Evolutionary conservation across 2,113 vertebrate genomes (phyloP).

Genomic region (Percopsis transmontana): DNA sequence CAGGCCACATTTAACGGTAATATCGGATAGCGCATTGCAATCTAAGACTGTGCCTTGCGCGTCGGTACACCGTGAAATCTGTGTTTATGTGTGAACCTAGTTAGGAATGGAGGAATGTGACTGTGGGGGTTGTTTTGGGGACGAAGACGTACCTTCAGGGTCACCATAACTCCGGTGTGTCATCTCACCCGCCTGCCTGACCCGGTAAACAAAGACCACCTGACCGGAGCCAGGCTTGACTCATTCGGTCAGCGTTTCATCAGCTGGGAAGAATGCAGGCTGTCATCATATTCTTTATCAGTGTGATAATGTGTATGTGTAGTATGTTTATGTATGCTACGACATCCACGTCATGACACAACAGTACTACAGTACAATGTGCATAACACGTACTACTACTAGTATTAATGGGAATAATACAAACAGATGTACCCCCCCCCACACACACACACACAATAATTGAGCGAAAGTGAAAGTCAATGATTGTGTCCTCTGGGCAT

Average conservation of each 20-base stretch:
- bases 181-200: constrained; percentile 58
- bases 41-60: constrained; percentile 44
- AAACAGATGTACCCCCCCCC: too few relatives aligned
- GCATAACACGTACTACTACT: background rate
- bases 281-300: background rate
- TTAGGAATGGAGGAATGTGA: constrained; percentile 36
- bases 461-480: background rate
- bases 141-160: constrained; percentile 33
- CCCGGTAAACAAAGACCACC: constrained; percentile 51
- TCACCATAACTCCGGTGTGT: constrained; percentile 65
- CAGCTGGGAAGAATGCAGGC: constrained; percentile 6
- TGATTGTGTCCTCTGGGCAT: too few relatives aligned
- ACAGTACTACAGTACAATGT: too few relatives aligned
- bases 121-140: constrained; percentile 62
- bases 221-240: constrained; percentile 36
- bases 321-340: background rate
- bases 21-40: constrained; percentile 5
- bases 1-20: background rate
- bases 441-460: too few relatives aligned
- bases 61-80: constrained; percentile 30
- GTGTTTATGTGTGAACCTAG: constrained; percentile 14
- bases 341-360: background rate
- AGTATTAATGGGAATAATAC: background rate
- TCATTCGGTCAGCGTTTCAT: constrained; percentile 7
- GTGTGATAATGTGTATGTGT: background rate